Evolutionary conservation across 2,797 vertebrate genomes (phyloP), one percentile per base, ranked within the genome.

Genomic region (Steatocranus sp.): DNA sequence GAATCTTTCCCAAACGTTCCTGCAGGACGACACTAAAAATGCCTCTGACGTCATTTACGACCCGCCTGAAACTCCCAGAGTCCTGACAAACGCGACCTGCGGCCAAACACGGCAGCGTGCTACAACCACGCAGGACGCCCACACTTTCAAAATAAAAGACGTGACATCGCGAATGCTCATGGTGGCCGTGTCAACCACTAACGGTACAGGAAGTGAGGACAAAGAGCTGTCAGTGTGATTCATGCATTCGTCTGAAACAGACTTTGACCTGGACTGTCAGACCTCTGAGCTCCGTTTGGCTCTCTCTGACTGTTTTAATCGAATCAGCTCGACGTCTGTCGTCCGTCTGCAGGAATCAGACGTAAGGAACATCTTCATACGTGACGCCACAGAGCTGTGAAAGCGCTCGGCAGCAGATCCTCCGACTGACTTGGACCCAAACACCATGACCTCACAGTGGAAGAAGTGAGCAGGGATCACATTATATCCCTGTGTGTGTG

Each of bases 381-480:
- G 18, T 0, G 56, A 61, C 32, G 11, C 34, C 61, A 14, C 34
- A 66, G 75, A 86, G 83, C 83, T 88, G 81, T 80, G 81, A 84
- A 88, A 70, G 74, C 79, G 68, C 75, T 75, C 18, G 78, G 43
- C 17, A 30, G 75, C 32, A 51, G 87, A 83, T 75, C 80, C 81
- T 73, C 75, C 34, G 30, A 85, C 77, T 87, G 58, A 84, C 91
- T 93, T 92, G 89, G 90, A 84, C 81, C 84, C 76, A 90, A 84
- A 83, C 87, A 80, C 79, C 75, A 91, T 94, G 93, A 92, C 87
- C 92, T 93, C 92, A 87, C 79, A 10, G 48, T 80, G 86, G 87
- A 92, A 91, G 87, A 93, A 93, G 79, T 89, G 91, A 94, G 89
- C 84, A 82, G 86, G 87, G 81, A 89, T 89, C 77, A 73, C 81